Conservation (phyloP, 1,140 invertebrate genomes). For the Heliconius hermathena region DNA sequence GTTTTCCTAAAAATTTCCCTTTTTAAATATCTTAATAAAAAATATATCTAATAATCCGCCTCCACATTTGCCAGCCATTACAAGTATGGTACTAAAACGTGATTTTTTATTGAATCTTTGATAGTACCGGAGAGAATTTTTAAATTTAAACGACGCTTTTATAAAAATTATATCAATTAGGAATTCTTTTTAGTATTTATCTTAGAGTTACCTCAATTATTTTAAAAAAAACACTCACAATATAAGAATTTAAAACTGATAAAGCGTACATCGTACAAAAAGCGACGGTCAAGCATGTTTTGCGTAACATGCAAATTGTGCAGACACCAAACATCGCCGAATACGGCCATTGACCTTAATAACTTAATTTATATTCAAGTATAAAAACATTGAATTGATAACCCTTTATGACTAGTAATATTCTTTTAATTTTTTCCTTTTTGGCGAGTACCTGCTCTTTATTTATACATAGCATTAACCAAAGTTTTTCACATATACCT, state of each 20-base stretch:
- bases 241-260: not conserved
- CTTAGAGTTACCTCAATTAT: not conserved
- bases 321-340: conserved; percentile 33
- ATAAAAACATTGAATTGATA: conserved; percentile 16
- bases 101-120: too few relatives aligned
- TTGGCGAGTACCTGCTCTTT: not conserved
- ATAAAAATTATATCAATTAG: too few relatives aligned
- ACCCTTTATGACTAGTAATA: conserved; percentile 21
- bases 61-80: too few relatives aligned
- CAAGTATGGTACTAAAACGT: too few relatives aligned
- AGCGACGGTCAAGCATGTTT: not conserved
- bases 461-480: too few relatives aligned
- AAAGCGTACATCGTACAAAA: conserved; percentile 8
- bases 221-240: not conserved
- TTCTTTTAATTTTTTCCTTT: not conserved
- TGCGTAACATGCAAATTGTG: conserved; percentile 29
- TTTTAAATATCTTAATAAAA: too few relatives aligned
- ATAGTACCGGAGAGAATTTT: too few relatives aligned
- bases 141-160: too few relatives aligned
- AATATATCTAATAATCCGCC: too few relatives aligned
- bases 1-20: too few relatives aligned
- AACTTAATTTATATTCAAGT: conserved; percentile 28
- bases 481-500: too few relatives aligned
- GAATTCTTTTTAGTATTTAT: not conserved
- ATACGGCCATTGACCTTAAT: conserved; percentile 39